Conservation (phyloP, 2,888 invertebrate genomes). For the Panzeria rudis region DNA sequence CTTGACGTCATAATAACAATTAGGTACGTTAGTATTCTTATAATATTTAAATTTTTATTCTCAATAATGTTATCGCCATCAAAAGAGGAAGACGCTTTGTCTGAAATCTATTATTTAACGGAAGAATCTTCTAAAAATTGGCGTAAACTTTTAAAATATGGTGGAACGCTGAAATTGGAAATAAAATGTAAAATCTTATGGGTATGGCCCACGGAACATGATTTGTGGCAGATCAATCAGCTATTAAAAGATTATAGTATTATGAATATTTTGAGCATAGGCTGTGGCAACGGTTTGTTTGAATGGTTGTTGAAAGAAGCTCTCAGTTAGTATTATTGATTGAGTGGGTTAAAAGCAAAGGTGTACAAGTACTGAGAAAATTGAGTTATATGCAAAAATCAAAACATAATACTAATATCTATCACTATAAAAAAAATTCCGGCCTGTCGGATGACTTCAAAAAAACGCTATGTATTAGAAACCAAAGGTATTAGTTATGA, state of each 20-base stretch:
- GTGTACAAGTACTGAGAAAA: no score
- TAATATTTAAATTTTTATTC: slow-evolving; percentile 46
- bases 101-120: slow-evolving; percentile 75
- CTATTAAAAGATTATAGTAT: slow-evolving; percentile 84
- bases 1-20: slow-evolving; percentile 37
- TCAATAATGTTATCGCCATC: slow-evolving; percentile 59
- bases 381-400: no score
- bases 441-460: no score
- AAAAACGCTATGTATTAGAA: no score
- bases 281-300: slow-evolving; percentile 92
- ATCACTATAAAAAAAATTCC: no score
- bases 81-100: slow-evolving; percentile 59
- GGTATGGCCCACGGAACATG: slow-evolving; percentile 89
- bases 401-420: no score
- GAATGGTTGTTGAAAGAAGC: slow-evolving; percentile 90
- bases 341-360: neutral
- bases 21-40: neutral
- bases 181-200: slow-evolving; percentile 86
- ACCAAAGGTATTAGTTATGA: no score
- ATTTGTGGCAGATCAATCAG: slow-evolving; percentile 86
- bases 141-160: slow-evolving; percentile 83
- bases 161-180: slow-evolving; percentile 77
- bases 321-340: slow-evolving; percentile 84
- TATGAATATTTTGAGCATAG: slow-evolving; percentile 87
- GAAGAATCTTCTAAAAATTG: slow-evolving; percentile 80